Evolutionary conservation across 2,888 invertebrate genomes (phyloP), one percentile per base, ranked within the genome.

Genomic region (Polymixis lichenea): DNA sequence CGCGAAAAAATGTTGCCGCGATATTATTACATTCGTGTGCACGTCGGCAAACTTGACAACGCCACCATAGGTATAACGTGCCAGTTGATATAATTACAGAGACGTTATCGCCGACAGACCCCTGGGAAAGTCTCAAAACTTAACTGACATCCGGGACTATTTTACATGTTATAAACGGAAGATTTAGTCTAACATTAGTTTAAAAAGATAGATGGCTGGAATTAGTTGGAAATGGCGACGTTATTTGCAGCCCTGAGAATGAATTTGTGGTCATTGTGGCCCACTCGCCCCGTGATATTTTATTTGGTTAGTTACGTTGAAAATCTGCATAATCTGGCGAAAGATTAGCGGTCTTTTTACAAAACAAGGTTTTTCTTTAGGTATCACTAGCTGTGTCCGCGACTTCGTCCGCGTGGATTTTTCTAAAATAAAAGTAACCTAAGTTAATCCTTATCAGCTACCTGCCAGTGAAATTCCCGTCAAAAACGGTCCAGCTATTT

Each of bases 101-200:
- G n/a, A 25, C 15, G 2, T 38, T 51, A 56, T 58, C 38, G 15
- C 49, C n/a, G 49, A 7, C 68, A 78, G 28, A 28, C 56, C 28
- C 15, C n/a, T 7, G 49, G 11, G 56, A 43, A 32, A 22, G 5
- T 46, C 25, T 43, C 32, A 15, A 46, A 38, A 49, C 56, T n/a
- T 56, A 67, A 43, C 78, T 58, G 56, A 65, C 67, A 56, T 49
- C 38, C 17, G 38, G 9, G 28, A 51, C 66, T 77, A 77, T 77
- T 56, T 65, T 49, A 77, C 56, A 75, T 11, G 49, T 38, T 38
- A 38, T 28, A 49, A 75, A 75, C 56, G 66, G 38, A 43, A 66
- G 38, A 56, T 75, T 49, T 75, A 43, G 49, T 56, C n/a, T 28
- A 38, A n/a, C 13, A 28, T 51, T 51, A 38, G 56, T 49, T 51